A percentile compares a stretch with the other conserved stretches of the same genome.
Evolutionary conservation across 2,113 vertebrate species (phyloP).

Genomic region (Micromys minutus): DNA sequence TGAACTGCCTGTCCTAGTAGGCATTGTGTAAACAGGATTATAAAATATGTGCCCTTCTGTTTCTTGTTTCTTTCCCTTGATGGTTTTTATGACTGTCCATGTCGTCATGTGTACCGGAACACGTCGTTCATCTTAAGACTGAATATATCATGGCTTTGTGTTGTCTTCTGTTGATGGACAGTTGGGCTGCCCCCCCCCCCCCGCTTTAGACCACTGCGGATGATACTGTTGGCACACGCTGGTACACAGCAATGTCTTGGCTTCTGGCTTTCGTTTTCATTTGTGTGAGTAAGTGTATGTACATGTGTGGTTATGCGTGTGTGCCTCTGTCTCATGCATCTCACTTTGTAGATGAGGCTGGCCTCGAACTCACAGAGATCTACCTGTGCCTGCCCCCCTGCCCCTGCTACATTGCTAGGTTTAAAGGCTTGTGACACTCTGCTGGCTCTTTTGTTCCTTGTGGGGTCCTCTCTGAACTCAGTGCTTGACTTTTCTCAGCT

Average conservation of each 20-base stretch:
- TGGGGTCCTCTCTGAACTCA: neutral
- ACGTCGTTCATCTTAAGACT: neutral
- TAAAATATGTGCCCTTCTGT: neutral
- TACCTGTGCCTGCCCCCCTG: neutral
- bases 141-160: neutral
- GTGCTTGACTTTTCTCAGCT: neutral
- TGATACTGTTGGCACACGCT: neutral
- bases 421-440: neutral
- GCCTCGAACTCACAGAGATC: neutral
- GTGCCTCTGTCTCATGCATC: neutral
- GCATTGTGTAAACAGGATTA: neutral
- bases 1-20: neutral
- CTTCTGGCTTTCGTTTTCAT: neutral
- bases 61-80: slow-evolving; percentile 23
- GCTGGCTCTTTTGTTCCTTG: neutral
- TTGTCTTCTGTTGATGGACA: neutral
- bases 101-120: neutral
- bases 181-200: neutral
- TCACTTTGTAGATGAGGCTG: neutral
- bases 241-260: neutral
- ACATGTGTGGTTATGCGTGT: neutral
- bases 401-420: neutral
- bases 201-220: neutral
- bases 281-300: neutral
- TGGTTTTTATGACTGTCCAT: neutral